Evolutionary conservation across 2,797 vertebrate species (phyloP), one percentile per base, ranked within the genome.

Genomic region (Anisognathus igniventris): DNA sequence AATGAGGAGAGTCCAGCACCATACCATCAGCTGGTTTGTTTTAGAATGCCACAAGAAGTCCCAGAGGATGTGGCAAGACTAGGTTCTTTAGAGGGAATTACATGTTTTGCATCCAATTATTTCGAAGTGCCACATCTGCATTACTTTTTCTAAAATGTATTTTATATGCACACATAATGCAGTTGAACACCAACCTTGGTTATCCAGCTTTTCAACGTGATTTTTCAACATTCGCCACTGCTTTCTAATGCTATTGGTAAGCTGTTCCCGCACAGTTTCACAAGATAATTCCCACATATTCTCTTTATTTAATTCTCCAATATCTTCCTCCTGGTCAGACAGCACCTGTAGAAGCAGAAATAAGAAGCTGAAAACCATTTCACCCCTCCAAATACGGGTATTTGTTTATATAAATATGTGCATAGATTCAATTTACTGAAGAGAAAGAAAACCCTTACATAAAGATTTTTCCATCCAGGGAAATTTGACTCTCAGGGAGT

Each of bases 161-260:
- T 86, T 90, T 23, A 8, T 7, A 50, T 14, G 11, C 17, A 35
- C 8, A 17, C 2, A 7, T 42, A 57, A 71, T 28, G 33, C 21
- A 82, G 21, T 25, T 73, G 79, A 71, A 66, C 11, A 2, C 51
- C 96, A 99, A 99, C 99, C 99, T 98, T 99, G 98, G 95, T 98
- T 99, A 97, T 99, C 99, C 53, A 99, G 97, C 94, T 98, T 99
- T 95, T 99, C 98, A 93, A 99, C 98, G 3, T 99, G 99, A 96
- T 96, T 99, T 97, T 99, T 99, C 85, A 99, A 96, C 96, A 98
- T 99, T 87, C 99, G 98, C 99, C 99, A 99, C 91, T 99, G 99
- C 88, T 98, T 99, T 13, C 99, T 98, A 95, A 99, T 99, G 98
- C 99, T 99, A 97, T 99, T 99, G 71, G 98, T 98, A 74, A 99